Conservation (phyloP, 2,888 invertebrate genomes). For the Dynastes grantii region DNA sequence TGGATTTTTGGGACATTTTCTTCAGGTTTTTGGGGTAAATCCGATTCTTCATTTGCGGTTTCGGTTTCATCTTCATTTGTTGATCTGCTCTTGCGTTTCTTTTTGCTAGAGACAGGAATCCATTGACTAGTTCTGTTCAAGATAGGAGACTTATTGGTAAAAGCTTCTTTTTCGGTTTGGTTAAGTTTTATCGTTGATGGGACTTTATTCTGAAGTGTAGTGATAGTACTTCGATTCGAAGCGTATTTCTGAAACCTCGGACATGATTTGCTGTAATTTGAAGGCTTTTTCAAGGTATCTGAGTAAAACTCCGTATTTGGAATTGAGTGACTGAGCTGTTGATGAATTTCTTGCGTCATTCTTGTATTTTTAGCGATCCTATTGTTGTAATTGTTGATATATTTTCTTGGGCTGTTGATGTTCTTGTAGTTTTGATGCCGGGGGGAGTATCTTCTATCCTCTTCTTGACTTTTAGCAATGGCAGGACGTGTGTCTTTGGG, state of each 20-base stretch:
- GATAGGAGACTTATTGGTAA: background rate
- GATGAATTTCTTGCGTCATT: background rate
- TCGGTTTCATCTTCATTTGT: constrained; percentile 58
- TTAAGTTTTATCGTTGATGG: constrained; percentile 12
- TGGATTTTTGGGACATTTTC: constrained; percentile 25
- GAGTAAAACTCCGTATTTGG: constrained; percentile 44
- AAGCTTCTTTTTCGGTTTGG: background rate
- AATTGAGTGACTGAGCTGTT: background rate
- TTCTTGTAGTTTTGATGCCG: constrained; percentile 27
- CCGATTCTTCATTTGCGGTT: constrained; percentile 60
- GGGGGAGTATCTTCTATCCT: constrained; percentile 25
- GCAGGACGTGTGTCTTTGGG: constrained; percentile 3
- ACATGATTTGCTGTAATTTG: constrained; percentile 28
- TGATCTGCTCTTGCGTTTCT: constrained; percentile 66
- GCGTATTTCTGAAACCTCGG: constrained; percentile 34
- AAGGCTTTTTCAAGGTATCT: constrained; percentile 52
- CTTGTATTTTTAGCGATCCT: background rate
- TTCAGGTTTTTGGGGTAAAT: constrained; percentile 60
- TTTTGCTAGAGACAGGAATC: constrained; percentile 68
- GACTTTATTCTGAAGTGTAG: background rate
- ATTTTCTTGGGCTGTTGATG: constrained; percentile 29
- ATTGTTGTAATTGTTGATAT: constrained; percentile 19
- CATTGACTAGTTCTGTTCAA: constrained; percentile 59
- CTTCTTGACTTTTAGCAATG: background rate
- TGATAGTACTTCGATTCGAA: background rate